phyloP scores from a whole-genome alignment of 2,797 vertebrate species.

The Mallotus villosus region DNA sequence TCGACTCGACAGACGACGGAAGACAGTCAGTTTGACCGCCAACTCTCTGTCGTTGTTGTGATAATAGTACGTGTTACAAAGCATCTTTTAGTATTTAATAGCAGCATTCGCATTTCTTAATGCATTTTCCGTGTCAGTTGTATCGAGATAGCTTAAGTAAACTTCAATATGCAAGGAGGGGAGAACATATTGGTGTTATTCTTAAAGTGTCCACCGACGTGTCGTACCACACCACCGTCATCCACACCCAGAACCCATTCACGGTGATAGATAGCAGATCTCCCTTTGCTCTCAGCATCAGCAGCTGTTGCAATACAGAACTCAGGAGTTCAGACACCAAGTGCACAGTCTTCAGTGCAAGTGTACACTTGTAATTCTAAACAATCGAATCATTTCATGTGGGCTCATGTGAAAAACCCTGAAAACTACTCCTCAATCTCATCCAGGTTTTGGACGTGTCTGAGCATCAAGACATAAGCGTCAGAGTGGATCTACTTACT shows the following conservation, averaged over 20 bases:
- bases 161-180: background rate
- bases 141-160: no score
- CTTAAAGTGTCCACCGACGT: slow-evolving; percentile 40
- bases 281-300: slow-evolving; percentile 5
- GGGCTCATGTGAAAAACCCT: no score
- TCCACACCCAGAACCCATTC: background rate
- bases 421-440: background rate
- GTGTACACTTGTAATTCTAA: background rate
- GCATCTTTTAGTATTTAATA: background rate
- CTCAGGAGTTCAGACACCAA: background rate
- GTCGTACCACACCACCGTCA: slow-evolving; percentile 15
- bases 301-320: background rate
- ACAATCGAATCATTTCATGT: background rate
- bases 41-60: background rate
- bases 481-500: background rate
- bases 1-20: slow-evolving; percentile 44
- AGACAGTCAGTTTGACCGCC: no score
- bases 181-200: background rate
- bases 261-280: background rate
- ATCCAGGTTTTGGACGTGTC: background rate
- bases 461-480: background rate
- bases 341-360: background rate
- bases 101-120: no score
- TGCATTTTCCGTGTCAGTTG: no score
- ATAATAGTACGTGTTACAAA: background rate